Percentiles rank a stretch among this genome's conserved stretches.
Conservation (phyloP, 2,888 invertebrate species). For the Pristionchus arcanus region DNA sequence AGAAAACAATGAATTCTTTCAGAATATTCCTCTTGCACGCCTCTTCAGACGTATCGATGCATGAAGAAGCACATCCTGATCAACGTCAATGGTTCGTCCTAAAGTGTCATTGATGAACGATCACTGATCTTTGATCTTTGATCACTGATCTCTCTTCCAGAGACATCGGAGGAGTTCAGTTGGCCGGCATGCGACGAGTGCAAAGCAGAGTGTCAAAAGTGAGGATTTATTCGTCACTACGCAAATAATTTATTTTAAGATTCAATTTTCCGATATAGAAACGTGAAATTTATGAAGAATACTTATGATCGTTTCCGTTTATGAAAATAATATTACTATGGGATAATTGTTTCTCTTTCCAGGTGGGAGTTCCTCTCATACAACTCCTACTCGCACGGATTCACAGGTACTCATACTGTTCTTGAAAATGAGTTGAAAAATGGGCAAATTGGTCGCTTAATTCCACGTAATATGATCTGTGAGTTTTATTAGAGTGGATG, state of each 20-base stretch:
- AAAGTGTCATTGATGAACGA: too few species aligned
- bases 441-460: too few species aligned
- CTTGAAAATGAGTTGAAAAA: too few species aligned
- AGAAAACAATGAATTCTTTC: slow-evolving; percentile 53
- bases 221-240: neutral
- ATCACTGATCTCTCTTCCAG: slow-evolving; percentile 35
- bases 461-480: too few species aligned
- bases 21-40: slow-evolving; percentile 63
- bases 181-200: slow-evolving; percentile 53
- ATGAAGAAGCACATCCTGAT: slow-evolving; percentile 59
- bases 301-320: too few species aligned
- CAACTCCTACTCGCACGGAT: slow-evolving; percentile 68
- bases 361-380: slow-evolving; percentile 68
- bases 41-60: slow-evolving; percentile 61
- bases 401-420: slow-evolving; percentile 50
- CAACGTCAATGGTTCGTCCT: slow-evolving; percentile 55
- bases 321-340: too few species aligned
- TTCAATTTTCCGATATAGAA: too few species aligned
- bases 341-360: too few species aligned
- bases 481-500: too few species aligned
- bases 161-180: slow-evolving; percentile 42
- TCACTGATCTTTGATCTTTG: neutral
- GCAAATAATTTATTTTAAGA: too few species aligned
- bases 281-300: neutral
- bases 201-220: slow-evolving; percentile 38